These are phyloP conservation scores for Sitta carolinensis DNA, from an alignment of 2,797 vertebrate species.

Conservation along the genomic window DNA sequence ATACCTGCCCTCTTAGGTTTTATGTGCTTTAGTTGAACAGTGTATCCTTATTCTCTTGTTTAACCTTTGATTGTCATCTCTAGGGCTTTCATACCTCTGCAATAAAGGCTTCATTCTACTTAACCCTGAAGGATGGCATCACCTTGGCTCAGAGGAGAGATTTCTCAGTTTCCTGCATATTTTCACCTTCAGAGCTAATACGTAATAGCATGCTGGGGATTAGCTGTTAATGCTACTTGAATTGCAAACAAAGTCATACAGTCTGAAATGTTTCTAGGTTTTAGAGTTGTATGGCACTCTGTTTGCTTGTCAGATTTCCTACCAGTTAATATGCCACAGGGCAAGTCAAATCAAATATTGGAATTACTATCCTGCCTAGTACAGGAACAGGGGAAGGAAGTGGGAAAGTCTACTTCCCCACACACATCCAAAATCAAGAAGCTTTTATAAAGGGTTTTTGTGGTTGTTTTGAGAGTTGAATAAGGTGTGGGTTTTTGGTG, in stretches of 20 bases:
- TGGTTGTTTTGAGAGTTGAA: not conserved
- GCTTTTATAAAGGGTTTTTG: not conserved
- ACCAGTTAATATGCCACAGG: not conserved
- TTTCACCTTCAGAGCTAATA: constrained; percentile 60
- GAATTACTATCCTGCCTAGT: not conserved
- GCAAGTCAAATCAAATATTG: not conserved
- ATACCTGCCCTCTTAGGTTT: not conserved
- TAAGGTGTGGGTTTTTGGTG: accelerated
- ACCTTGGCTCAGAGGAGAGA: constrained; percentile 26
- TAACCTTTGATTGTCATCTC: not conserved
- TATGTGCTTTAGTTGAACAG: not conserved
- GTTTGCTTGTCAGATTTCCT: not conserved
- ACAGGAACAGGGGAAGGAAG: accelerated
- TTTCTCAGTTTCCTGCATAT: constrained; percentile 65
- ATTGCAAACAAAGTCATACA: not conserved
- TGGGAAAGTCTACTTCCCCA: not conserved
- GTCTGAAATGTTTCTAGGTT: not conserved
- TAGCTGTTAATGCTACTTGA: not conserved
- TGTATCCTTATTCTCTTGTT: not conserved
- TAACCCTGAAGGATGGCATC: constrained; percentile 50
- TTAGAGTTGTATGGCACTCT: not conserved
- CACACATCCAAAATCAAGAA: not conserved
- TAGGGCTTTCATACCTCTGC: constrained; percentile 38
- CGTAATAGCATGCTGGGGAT: constrained; percentile 8
- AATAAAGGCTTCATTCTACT: constrained; percentile 47